Base-by-base conservation (phyloP, 1,140 invertebrate species). In the Drosophila nikananu region DNA sequence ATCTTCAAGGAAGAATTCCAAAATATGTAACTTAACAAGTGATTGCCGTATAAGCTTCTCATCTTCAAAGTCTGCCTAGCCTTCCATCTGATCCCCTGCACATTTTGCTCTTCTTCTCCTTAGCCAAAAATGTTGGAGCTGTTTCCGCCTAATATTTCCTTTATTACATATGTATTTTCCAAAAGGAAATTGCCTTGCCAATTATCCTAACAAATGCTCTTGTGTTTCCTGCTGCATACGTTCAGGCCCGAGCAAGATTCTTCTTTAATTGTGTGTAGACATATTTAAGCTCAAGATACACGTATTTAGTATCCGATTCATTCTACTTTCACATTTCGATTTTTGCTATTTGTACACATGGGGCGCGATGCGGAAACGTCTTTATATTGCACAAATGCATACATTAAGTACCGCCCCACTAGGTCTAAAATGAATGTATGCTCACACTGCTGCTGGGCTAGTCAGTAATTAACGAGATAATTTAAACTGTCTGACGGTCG, bases 21-120 rank as follows among this genome's bases (percentile, higher is more conserved):
- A 86, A 81, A 79, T 80, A 25, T 48, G 15, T 25, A 80, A 82
- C 60, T 86, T 81, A 86, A 79, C 71, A 76, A 86, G 83, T 80
- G 71, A 86, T 86, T 86, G 75, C 70, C 62, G 54, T 55, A 61
- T 41, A 67, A 86, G 79, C 66, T 82, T 81, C 76, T 64, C 58
- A 79, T 41, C 70, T 63, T 78, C 57, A 70, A 86, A 84, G 63
- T 61, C 80, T 57, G 23, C n/a, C 61, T 46, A 37, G 37, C 13
- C 13, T 8, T n/a, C 9, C 19, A 15, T 12, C 30, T 9, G 12
- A 15, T 19, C 19, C 25, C 4, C 12, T 25, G 13, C 0, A 7
- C 25, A 46, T 12, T 39, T 15, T n/a, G n/a, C n/a, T n/a, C n/a
- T n/a, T 30, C n/a, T 23, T 30, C 21, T 60, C 35, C 25, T 44